A percentile compares a stretch with the other conserved stretches of the same genome.
These are phyloP conservation scores for Philonicus albiceps DNA, from an alignment of 2,888 invertebrate species.

Conservation along the genomic window DNA sequence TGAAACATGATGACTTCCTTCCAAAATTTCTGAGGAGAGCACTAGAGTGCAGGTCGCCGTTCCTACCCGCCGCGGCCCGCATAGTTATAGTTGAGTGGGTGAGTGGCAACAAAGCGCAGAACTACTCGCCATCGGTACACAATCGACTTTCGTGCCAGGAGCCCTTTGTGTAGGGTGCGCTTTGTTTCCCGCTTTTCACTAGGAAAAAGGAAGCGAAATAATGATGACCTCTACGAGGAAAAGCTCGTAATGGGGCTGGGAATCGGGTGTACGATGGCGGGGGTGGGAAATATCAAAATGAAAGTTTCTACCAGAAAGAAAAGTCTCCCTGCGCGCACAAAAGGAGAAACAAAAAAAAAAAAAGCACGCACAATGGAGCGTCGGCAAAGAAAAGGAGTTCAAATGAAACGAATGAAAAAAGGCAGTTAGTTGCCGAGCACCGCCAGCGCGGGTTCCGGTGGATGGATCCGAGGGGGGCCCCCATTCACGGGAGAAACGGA, in stretches of 20 bases:
- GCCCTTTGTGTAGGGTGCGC: slow-evolving; percentile 30
- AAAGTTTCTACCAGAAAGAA: slow-evolving; percentile 35
- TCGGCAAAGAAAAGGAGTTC: slow-evolving; percentile 36
- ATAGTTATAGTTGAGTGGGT: neutral
- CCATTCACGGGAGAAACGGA: slow-evolving; percentile 25
- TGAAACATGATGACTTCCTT: slow-evolving; percentile 32
- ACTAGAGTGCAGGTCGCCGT: neutral
- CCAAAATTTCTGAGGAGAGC: slow-evolving; percentile 1
- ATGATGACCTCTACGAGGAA: slow-evolving; percentile 39
- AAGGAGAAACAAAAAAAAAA: slow-evolving; percentile 27
- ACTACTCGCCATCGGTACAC: slow-evolving; percentile 39
- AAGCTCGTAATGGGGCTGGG: slow-evolving; percentile 2
- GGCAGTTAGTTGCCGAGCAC: slow-evolving; percentile 32
- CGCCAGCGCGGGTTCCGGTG: slow-evolving; percentile 32
- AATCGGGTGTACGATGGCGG: neutral
- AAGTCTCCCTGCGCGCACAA: neutral
- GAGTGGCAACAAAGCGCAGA: slow-evolving; percentile 24
- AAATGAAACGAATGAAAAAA: slow-evolving; percentile 39
- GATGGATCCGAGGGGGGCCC: neutral
- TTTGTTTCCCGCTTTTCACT: slow-evolving; percentile 38
- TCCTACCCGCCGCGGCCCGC: neutral
- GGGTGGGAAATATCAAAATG: slow-evolving; percentile 34
- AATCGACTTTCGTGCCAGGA: slow-evolving; percentile 37
- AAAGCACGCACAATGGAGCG: slow-evolving; percentile 38
- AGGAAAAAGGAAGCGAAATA: slow-evolving; percentile 40